phyloP scores from a whole-genome alignment of 2,797 vertebrate genomes.

The Pangasius larnaudii region DNA sequence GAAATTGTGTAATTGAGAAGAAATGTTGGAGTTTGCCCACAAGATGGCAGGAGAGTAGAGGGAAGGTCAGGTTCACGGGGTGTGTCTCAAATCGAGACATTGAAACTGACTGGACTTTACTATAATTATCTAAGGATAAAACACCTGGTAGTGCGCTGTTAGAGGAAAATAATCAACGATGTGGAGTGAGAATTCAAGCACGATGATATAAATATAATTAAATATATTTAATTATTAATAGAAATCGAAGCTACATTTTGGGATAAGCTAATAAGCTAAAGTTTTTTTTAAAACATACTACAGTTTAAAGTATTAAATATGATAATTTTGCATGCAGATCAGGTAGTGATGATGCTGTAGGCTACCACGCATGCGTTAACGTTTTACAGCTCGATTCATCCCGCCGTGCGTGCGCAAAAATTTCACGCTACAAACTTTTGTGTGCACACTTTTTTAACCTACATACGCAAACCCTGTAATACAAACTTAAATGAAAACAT shows the following conservation, averaged over 20 bases:
- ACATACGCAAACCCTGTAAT: too few relatives aligned
- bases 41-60: constrained; percentile 4
- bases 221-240: neutral
- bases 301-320: neutral
- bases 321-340: neutral
- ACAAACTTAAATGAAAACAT: too few relatives aligned
- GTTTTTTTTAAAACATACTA: neutral
- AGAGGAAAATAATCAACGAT: neutral
- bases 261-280: neutral
- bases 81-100: neutral
- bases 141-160: neutral
- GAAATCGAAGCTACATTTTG: neutral
- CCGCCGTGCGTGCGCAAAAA: too few relatives aligned
- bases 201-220: neutral
- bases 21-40: neutral
- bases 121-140: neutral
- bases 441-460: too few relatives aligned
- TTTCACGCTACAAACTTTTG: too few relatives aligned
- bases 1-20: too few relatives aligned
- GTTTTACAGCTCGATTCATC: too few relatives aligned
- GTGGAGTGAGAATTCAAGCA: neutral
- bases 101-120: neutral
- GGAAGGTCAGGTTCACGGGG: neutral
- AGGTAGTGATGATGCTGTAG: too few relatives aligned
- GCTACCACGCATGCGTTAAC: too few relatives aligned